Evolutionary conservation across 2,888 invertebrate species (phyloP), one percentile per base, ranked within the genome.

Genomic region (Dynastes hyllus): DNA sequence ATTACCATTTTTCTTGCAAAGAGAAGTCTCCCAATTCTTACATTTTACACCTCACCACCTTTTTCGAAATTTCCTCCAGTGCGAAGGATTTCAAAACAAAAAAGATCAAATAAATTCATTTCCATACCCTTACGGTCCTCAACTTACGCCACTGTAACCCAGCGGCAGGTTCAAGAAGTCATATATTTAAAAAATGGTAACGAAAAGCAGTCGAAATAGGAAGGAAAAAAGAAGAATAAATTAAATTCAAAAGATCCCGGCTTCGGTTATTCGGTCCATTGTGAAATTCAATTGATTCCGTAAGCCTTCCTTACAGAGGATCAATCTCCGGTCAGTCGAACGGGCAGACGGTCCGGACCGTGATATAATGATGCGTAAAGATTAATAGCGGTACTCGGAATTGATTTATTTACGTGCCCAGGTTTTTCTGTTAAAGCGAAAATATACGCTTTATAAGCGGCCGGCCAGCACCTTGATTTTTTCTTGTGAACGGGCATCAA

Each of bases 261-360:
- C 9, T 27, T 27, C 22, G 58, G 65, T 78, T 78, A 78, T 71
- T 78, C 78, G 71, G 40, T 71, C 61, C 78, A 78, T 78, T 78
- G 78, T 78, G 69, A 70, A 70, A 63, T 70, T 78, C 78, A 78
- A 78, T 78, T 78, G 78, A 78, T 78, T 45, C 53, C 50, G 40
- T 37, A 5, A 61, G 70, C 22, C 50, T 70, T 65, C 69, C 78
- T 70, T 71, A 2, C 45, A 45, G 45, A 61, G 55, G 58, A 73
- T 58, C 58, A 37, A 4, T 29, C 63, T 13, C 32, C 63, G 29
- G 66, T 40, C 66, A 45, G 66, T 67, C 66, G 67, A 27, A 50
- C 11, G n/a, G 13, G 11, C 37, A 40, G 32, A 37, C 32, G 32
- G 29, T n/a, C 27, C 11, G 58, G 22, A 40, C 37, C 58, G 58